Conservation (phyloP, 2,797 vertebrate genomes). For the Antrozous pallidus region DNA sequence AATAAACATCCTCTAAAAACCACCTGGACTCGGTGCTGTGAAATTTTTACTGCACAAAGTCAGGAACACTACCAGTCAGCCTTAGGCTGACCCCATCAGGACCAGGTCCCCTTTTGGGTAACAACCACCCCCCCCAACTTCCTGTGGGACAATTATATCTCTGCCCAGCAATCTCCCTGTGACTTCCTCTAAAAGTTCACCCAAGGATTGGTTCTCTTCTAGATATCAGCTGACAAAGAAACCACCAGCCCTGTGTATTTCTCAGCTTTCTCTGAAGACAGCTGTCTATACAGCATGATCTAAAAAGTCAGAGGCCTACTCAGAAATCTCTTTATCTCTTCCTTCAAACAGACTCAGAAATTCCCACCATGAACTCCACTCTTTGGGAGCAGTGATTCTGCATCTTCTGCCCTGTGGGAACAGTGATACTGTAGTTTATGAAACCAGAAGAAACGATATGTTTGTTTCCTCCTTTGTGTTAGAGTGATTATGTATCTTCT, state of each 20-base stretch:
- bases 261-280: background rate
- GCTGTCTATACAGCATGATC: background rate
- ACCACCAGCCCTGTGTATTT: background rate
- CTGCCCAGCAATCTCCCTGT: background rate
- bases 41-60: background rate
- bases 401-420: background rate
- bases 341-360: background rate
- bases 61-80: background rate
- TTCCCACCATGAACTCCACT: background rate
- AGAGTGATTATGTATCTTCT: background rate
- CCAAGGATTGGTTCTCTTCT: background rate
- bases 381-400: background rate
- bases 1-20: background rate
- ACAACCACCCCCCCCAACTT: background rate
- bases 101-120: background rate
- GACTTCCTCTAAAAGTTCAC: background rate
- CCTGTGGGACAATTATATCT: background rate
- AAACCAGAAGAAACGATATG: background rate
- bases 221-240: background rate
- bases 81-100: background rate
- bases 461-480: background rate
- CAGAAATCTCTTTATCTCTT: background rate
- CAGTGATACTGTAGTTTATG: background rate
- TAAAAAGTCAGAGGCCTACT: background rate
- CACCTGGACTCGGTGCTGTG: background rate